Percentiles rank a stretch among this genome's conserved stretches.
phyloP scores from a whole-genome alignment of 2,113 vertebrate genomes.

The Corythornis madagascariensis region DNA sequence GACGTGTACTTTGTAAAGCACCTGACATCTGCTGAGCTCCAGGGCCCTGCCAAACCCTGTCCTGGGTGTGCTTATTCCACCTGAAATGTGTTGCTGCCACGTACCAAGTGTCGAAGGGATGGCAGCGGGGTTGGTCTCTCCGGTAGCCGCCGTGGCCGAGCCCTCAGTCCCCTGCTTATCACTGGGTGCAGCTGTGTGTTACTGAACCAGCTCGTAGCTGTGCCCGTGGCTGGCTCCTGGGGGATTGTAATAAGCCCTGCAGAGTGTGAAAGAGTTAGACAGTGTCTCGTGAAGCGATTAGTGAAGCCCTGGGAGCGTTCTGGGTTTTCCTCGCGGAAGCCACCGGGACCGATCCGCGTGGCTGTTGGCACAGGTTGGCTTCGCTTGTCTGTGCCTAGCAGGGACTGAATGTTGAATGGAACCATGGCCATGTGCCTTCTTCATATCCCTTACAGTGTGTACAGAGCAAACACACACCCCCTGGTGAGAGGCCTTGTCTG shows the following conservation, averaged over 20 bases:
- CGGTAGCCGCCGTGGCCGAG: not conserved
- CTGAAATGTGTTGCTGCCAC: constrained; percentile 37
- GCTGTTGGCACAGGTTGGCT: not conserved
- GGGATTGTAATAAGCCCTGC: constrained; percentile 53
- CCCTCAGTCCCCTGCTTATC: constrained; percentile 36
- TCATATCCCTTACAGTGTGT: not conserved
- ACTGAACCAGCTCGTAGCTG: constrained; percentile 31
- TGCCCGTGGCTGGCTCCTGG: constrained; percentile 27
- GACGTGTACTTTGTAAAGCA: not conserved
- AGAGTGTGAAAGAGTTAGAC: constrained; percentile 27
- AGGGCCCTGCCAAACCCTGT: constrained; percentile 48
- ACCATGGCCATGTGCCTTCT: not conserved
- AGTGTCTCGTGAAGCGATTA: constrained; percentile 48
- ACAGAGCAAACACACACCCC: not conserved
- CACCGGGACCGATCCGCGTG: not conserved
- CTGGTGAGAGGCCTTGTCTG: not conserved
- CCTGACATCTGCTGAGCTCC: constrained; percentile 55
- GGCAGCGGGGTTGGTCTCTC: not conserved
- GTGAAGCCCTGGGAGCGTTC: not conserved
- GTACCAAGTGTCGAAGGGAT: not conserved
- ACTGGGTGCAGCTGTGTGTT: constrained; percentile 41
- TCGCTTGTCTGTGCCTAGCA: constrained; percentile 7
- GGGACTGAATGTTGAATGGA: constrained; percentile 4
- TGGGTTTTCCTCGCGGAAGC: constrained; percentile 25
- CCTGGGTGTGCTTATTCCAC: constrained; percentile 48